Conservation (phyloP, 2,888 invertebrate species). For the Reticulitermes lucifugus region DNA sequence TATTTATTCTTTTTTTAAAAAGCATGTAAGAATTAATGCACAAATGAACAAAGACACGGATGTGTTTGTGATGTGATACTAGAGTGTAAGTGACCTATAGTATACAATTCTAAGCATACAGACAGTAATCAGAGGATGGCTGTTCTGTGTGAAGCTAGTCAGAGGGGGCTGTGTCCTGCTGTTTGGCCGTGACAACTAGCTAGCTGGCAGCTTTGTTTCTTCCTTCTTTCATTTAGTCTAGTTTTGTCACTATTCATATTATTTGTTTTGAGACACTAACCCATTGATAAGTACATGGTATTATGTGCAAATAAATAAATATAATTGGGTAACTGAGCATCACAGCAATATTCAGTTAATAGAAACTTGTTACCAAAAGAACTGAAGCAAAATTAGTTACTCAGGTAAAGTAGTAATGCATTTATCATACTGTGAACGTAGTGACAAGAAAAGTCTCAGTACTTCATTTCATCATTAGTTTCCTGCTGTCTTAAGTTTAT, state of each 20-base stretch:
- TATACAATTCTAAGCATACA: not conserved
- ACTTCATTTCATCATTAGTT: too few species aligned
- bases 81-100: constrained; percentile 1
- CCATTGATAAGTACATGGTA: too few species aligned
- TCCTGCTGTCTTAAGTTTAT: too few species aligned
- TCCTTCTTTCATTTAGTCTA: not conserved
- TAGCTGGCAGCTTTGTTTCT: constrained; percentile 11
- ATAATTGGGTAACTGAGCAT: too few species aligned
- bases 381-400: too few species aligned
- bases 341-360: too few species aligned
- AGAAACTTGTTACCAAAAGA: too few species aligned
- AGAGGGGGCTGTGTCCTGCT: constrained; percentile 17
- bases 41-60: constrained; percentile 3
- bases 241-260: not conserved
- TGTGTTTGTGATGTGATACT: constrained; percentile 18
- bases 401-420: too few species aligned
- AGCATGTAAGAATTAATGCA: not conserved
- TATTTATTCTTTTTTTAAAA: constrained; percentile 5
- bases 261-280: too few species aligned
- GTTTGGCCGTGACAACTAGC: constrained; percentile 5
- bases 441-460: too few species aligned
- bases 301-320: too few species aligned
- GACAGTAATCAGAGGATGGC: not conserved
- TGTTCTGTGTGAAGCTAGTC: not conserved
- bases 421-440: too few species aligned